These are phyloP conservation scores for Unio delphinus DNA, from an alignment of 2,888 invertebrate species.

Conservation along the genomic window DNA sequence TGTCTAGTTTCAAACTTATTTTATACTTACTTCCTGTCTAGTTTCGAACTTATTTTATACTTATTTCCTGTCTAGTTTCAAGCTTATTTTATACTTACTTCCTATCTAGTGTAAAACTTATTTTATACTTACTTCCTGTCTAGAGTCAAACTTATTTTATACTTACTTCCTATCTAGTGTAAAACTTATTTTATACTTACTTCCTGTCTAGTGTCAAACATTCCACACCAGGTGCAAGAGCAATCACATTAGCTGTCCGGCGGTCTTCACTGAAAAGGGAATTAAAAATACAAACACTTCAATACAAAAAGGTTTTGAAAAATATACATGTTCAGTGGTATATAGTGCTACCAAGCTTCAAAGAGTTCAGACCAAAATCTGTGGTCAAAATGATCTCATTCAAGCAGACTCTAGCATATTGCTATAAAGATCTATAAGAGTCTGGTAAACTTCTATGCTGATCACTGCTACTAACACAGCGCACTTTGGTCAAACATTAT, in stretches of 20 bases:
- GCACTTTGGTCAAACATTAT: too few relatives aligned
- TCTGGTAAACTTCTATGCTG: too few relatives aligned
- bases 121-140: slow-evolving; percentile 81
- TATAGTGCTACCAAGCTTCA: too few relatives aligned
- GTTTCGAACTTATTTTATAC: slow-evolving; percentile 78
- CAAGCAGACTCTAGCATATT: too few relatives aligned
- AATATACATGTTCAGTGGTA: too few relatives aligned
- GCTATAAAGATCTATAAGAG: too few relatives aligned
- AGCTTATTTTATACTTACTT: slow-evolving; percentile 78
- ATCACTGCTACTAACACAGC: too few relatives aligned
- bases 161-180: slow-evolving; percentile 87
- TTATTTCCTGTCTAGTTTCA: slow-evolving; percentile 88
- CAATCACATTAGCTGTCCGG: slow-evolving; percentile 91
- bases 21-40: slow-evolving; percentile 83
- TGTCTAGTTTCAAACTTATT: slow-evolving; percentile 82
- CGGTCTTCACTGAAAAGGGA: slow-evolving; percentile 77
- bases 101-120: slow-evolving; percentile 85
- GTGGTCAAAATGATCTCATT: too few relatives aligned
- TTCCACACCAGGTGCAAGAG: slow-evolving; percentile 85
- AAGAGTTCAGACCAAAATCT: too few relatives aligned
- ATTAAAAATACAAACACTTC: not conserved
- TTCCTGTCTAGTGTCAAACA: slow-evolving; percentile 89
- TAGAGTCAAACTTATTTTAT: slow-evolving; percentile 79
- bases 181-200: slow-evolving; percentile 80
- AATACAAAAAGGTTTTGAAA: not conserved